Evolutionary conservation across 2,113 vertebrate genomes (phyloP), one percentile per base, ranked within the genome.

Genomic region (Dromaius novaehollandiae): DNA sequence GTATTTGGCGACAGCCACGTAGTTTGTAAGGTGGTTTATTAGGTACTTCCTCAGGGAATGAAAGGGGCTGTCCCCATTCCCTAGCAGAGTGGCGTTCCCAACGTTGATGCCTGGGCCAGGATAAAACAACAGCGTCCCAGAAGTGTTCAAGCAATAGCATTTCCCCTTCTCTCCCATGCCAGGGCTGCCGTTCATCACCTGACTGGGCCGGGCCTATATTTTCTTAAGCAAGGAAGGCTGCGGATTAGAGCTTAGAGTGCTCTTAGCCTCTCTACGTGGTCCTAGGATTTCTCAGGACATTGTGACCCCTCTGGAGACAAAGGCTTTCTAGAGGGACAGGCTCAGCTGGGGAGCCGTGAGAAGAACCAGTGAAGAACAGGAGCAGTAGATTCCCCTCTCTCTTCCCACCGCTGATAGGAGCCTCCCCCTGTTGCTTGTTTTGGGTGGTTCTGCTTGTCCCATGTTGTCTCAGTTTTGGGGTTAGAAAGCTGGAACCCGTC

Each of bases 161-260:
- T 24, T 60, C 30, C 60, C 9, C 69, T 24, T 14, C 56, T 63
- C 58, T 70, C 7, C 7, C 11, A 5, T 3, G 17, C 9, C 42
- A 26, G n/a, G n/a, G 32, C 1, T 2, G 58, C 25, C 2, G 5
- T 69, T 58, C 42, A 46, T 16, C 10, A 7, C 69, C n/a, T 63
- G 32, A 1, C 46, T 5, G 21, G 21, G 26, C 4, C 15, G 58
- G 78, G 20, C 4, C 11, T 44, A 1, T 7, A 13, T 25, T 78
- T 75, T 6, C 58, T 66, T 53, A 63, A 40, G 86, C 46, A 51
- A 82, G 50, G 65, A 30, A 89, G 76, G 64, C 61, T 60, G 64
- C 0, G 12, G 89, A 96, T 95, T 89, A 96, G 64, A 64, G 75
- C 34, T 93, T 88, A 90, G 79, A 46, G 14, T 79, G 32, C 69